These are phyloP conservation scores for Enteromius trimaculatus DNA, from an alignment of 2,797 vertebrate genomes.

Conservation along the genomic window DNA sequence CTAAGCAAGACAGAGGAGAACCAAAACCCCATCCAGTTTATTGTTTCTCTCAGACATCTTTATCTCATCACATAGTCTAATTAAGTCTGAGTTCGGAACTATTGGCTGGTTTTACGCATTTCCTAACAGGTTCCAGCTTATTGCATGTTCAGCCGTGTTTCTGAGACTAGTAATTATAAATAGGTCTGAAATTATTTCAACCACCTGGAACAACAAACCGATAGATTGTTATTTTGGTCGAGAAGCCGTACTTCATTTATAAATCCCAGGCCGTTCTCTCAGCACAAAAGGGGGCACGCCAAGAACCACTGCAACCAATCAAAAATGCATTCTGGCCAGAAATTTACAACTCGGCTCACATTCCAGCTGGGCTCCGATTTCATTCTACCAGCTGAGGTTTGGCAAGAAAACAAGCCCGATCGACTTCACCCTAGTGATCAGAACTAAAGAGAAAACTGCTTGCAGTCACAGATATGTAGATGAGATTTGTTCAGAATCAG, in stretches of 20 bases:
- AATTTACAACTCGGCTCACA: slow-evolving; percentile 70
- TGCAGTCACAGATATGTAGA: neutral
- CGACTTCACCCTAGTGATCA: slow-evolving; percentile 61
- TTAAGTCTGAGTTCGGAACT: slow-evolving; percentile 60
- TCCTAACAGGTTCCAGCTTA: slow-evolving; percentile 55
- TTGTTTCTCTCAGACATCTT: slow-evolving; percentile 35
- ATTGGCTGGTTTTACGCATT: slow-evolving; percentile 42
- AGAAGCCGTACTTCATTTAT: slow-evolving; percentile 74
- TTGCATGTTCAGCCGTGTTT: slow-evolving; percentile 58
- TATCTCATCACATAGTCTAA: slow-evolving; percentile 59
- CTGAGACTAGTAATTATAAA: slow-evolving; percentile 71
- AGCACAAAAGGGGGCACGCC: slow-evolving; percentile 63
- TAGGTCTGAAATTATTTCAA: slow-evolving; percentile 72
- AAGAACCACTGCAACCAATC: slow-evolving; percentile 77
- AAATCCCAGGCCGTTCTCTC: slow-evolving; percentile 71
- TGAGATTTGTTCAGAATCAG: neutral
- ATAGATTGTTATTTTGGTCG: slow-evolving; percentile 70
- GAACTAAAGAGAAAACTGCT: slow-evolving; percentile 53
- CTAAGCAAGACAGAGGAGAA: no score
- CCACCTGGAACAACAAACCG: slow-evolving; percentile 77
- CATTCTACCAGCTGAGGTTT: slow-evolving; percentile 71
- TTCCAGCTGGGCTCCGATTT: slow-evolving; percentile 66
- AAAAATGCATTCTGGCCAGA: slow-evolving; percentile 69
- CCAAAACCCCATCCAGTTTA: no score
- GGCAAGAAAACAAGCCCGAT: slow-evolving; percentile 62